A percentile compares a stretch with the other conserved stretches of the same genome.
Evolutionary conservation across 2,113 vertebrate genomes (phyloP).

Genomic region (Macroglossus sobrinus): DNA sequence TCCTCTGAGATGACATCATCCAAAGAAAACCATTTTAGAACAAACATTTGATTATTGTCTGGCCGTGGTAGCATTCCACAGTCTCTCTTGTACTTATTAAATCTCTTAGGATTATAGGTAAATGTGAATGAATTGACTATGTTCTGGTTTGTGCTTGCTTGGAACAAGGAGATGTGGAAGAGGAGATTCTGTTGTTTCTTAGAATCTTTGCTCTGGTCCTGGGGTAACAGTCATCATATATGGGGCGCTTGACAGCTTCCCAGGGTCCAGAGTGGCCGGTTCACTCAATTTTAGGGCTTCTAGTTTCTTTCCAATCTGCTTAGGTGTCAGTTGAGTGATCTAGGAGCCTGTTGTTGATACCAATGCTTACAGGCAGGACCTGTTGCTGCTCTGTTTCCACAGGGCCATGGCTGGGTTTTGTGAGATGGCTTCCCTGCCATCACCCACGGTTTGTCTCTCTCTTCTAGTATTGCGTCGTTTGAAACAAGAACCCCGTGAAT

Average conservation of each 20-base stretch:
- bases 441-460: background rate
- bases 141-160: background rate
- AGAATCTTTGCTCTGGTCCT: background rate
- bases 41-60: background rate
- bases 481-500: background rate
- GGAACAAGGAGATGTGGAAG: background rate
- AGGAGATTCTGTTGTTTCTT: background rate
- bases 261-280: slow-evolving; percentile 47
- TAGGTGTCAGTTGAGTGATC: slow-evolving; percentile 55
- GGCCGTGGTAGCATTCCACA: background rate
- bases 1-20: background rate
- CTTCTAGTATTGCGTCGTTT: background rate
- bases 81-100: background rate
- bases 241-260: slow-evolving; percentile 61
- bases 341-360: background rate
- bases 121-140: background rate
- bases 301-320: slow-evolving; percentile 44
- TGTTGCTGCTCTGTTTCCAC: background rate
- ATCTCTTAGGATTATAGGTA: background rate
- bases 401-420: background rate
- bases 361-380: background rate
- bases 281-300: background rate
- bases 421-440: background rate
- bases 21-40: background rate
- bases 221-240: background rate